These are phyloP conservation scores for Agapostemon virescens DNA, from an alignment of 2,888 invertebrate genomes.

Conservation along the genomic window DNA sequence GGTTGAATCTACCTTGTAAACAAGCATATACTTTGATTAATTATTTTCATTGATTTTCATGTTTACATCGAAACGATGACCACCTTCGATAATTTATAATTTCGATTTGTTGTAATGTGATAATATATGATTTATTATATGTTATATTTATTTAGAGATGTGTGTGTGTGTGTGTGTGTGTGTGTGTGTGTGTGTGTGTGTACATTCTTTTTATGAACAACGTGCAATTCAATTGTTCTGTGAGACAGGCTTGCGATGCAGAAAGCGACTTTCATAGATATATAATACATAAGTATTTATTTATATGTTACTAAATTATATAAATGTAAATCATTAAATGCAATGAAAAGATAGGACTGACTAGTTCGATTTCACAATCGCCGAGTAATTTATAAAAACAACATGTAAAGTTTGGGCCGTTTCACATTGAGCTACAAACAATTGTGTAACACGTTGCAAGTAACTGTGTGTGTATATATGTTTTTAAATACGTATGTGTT, in stretches of 20 bases:
- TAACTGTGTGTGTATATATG: neutral
- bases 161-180: too few relatives aligned
- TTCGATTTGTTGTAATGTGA: neutral
- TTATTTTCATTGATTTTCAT: neutral
- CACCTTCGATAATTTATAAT: neutral
- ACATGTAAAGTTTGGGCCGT: neutral
- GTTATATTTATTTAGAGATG: neutral
- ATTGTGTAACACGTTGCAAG: neutral
- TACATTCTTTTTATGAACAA: neutral
- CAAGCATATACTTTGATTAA: neutral
- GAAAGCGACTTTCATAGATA: neutral
- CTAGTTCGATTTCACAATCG: neutral
- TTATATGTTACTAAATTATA: neutral
- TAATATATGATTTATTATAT: neutral
- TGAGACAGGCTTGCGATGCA: neutral
- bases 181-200: neutral
- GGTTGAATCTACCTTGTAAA: conserved; percentile 17
- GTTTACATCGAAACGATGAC: neutral
- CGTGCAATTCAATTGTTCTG: neutral
- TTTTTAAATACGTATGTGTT: neutral
- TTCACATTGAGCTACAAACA: neutral
- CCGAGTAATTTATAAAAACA: neutral
- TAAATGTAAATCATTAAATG: neutral
- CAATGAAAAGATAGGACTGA: neutral
- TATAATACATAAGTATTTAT: neutral